These are phyloP conservation scores for Leucophora obtusa DNA, from an alignment of 2,888 invertebrate genomes.

Conservation along the genomic window DNA sequence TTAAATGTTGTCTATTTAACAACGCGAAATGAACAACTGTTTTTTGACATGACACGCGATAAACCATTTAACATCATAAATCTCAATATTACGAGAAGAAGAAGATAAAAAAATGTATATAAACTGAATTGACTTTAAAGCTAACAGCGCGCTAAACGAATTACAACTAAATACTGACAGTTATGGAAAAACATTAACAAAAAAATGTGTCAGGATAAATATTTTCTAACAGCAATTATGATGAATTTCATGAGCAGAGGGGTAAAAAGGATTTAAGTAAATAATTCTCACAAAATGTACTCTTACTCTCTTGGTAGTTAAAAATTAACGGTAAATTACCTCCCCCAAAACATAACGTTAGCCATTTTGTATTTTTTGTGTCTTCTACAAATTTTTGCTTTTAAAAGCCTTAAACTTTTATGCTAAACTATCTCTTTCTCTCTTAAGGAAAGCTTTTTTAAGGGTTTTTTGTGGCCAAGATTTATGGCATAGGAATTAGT, in stretches of 20 bases:
- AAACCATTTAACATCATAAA: constrained; percentile 15
- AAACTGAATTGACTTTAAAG: constrained; percentile 43
- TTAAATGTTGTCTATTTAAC: constrained; percentile 24
- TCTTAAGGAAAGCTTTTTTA: constrained; percentile 47
- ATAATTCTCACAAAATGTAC: constrained; percentile 61
- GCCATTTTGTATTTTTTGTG: constrained; percentile 73
- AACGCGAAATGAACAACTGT: constrained; percentile 53
- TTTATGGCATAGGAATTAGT: constrained; percentile 6
- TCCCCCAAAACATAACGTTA: constrained; percentile 68
- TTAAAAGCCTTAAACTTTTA: neutral
- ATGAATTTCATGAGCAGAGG: constrained; percentile 4
- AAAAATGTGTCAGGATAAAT: neutral
- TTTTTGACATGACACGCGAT: constrained; percentile 6
- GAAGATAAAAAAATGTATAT: neutral
- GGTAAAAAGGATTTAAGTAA: neutral
- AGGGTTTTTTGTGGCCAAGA: constrained; percentile 22
- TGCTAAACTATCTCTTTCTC: constrained; percentile 29
- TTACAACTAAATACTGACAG: constrained; percentile 63
- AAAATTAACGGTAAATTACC: constrained; percentile 60
- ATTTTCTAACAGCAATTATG: neutral
- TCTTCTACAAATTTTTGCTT: too few relatives aligned
- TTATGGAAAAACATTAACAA: constrained; percentile 19
- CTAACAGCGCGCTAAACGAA: constrained; percentile 60
- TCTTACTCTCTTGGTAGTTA: constrained; percentile 31
- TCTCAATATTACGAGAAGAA: neutral